A percentile compares a stretch with the other conserved stretches of the same genome.
These are phyloP conservation scores for Cryptus viduatorius DNA, from an alignment of 2,888 invertebrate species.

Conservation along the genomic window DNA sequence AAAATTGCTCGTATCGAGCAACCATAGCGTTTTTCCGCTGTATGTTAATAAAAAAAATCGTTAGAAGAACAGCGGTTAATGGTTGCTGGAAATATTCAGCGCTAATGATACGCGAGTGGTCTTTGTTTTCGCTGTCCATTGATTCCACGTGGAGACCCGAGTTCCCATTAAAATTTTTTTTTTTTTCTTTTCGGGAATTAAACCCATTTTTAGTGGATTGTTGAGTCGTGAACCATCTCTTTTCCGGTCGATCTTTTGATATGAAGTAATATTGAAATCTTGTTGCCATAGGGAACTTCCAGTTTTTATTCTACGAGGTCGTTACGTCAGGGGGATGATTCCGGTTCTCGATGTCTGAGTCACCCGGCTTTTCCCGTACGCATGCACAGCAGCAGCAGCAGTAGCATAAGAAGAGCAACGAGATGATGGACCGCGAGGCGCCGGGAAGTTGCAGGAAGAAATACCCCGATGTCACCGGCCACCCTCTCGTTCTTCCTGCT, in stretches of 20 bases:
- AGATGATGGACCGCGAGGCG: conserved; percentile 59
- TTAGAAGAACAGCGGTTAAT: neutral
- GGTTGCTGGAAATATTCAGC: neutral
- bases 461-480: conserved; percentile 64
- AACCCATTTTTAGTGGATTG: neutral
- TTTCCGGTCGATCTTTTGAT: conserved; percentile 25
- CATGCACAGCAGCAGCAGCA: conserved; percentile 17
- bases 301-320: conserved; percentile 50
- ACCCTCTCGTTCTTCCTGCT: conserved; percentile 39
- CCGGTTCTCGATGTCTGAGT: conserved; percentile 62
- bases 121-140: neutral
- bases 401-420: conserved; percentile 29
- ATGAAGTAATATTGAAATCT: conserved; percentile 43
- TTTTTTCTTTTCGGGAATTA: neutral
- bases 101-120: neutral
- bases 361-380: conserved; percentile 62
- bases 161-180: neutral
- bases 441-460: conserved; percentile 60
- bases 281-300: conserved; percentile 21
- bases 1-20: neutral
- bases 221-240: conserved; percentile 18
- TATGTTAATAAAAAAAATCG: neutral
- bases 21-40: neutral
- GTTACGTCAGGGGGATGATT: conserved; percentile 59
- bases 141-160: neutral